Percentiles rank a stretch among this genome's conserved stretches.
These are phyloP conservation scores for Osmerus eperlanus DNA, from an alignment of 2,113 vertebrate genomes.

Conservation along the genomic window DNA sequence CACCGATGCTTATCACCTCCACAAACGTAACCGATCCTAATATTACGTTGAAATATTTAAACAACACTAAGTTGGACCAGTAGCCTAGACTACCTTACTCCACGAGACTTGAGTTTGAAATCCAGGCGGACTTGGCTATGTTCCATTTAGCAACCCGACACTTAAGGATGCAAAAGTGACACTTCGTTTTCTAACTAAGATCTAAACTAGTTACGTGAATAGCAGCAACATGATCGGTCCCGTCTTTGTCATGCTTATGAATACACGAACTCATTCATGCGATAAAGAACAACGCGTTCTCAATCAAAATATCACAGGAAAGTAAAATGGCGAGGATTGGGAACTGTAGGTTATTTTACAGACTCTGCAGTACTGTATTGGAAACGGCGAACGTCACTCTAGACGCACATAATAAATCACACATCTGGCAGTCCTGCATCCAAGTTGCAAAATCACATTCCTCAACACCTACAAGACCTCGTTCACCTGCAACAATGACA, in stretches of 20 bases:
- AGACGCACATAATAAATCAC: slow-evolving; percentile 31
- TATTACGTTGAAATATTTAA: too few species aligned
- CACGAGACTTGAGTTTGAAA: slow-evolving; percentile 40
- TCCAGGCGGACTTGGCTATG: slow-evolving; percentile 1
- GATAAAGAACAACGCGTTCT: slow-evolving; percentile 55
- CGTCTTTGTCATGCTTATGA: slow-evolving; percentile 3
- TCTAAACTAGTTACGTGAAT: slow-evolving; percentile 45
- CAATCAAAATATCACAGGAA: slow-evolving; percentile 58
- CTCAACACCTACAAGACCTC: slow-evolving; percentile 5
- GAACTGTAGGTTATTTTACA: slow-evolving; percentile 59
- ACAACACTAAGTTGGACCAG: too few species aligned
- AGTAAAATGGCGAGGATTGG: slow-evolving; percentile 74
- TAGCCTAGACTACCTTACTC: slow-evolving; percentile 32
- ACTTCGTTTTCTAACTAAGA: slow-evolving; percentile 43
- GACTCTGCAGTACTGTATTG: slow-evolving; percentile 50
- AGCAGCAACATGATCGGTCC: background rate
- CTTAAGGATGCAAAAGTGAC: slow-evolving; percentile 43
- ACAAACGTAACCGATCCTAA: too few species aligned
- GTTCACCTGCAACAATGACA: slow-evolving; percentile 25
- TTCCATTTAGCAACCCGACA: slow-evolving; percentile 1
- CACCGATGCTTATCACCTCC: slow-evolving; percentile 16
- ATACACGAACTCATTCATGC: slow-evolving; percentile 21
- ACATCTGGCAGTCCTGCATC: slow-evolving; percentile 18
- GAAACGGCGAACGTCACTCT: slow-evolving; percentile 49
- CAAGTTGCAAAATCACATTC: slow-evolving; percentile 9